Evolutionary conservation across 2,113 vertebrate genomes (phyloP).

Genomic region (Podocnemis expansa): DNA sequence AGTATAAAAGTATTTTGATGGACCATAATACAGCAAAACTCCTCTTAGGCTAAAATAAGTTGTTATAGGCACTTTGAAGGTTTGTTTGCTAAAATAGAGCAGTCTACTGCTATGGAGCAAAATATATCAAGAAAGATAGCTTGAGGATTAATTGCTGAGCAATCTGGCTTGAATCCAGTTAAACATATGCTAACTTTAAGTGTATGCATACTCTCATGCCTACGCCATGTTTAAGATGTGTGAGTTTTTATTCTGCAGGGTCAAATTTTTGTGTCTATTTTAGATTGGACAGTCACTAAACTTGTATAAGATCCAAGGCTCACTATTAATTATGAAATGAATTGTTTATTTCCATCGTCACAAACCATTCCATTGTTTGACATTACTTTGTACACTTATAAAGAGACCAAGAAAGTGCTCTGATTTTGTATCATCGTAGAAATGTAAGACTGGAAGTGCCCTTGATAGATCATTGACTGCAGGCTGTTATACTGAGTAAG

Average conservation of each 20-base stretch:
- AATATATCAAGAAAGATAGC: neutral
- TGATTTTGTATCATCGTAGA: neutral
- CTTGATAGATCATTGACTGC: neutral
- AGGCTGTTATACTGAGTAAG: neutral
- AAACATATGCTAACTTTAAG: neutral
- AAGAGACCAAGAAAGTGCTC: neutral
- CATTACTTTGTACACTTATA: neutral
- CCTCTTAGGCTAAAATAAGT: neutral
- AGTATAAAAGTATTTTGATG: neutral
- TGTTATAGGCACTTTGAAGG: neutral
- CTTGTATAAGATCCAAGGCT: neutral
- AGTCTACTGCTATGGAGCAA: neutral
- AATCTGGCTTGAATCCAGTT: accelerated
- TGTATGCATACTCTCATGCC: neutral
- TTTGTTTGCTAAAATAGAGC: neutral
- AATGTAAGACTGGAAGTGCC: neutral
- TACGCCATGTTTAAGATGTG: neutral
- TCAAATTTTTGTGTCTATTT: neutral
- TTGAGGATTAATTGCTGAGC: neutral
- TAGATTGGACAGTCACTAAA: neutral
- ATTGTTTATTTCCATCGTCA: neutral
- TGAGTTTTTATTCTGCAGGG: neutral
- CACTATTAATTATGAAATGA: neutral
- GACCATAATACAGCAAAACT: neutral
- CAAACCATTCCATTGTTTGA: neutral